Base-by-base conservation (phyloP, 2,113 vertebrate species). In the Leptobrachium ailaonicum region DNA sequence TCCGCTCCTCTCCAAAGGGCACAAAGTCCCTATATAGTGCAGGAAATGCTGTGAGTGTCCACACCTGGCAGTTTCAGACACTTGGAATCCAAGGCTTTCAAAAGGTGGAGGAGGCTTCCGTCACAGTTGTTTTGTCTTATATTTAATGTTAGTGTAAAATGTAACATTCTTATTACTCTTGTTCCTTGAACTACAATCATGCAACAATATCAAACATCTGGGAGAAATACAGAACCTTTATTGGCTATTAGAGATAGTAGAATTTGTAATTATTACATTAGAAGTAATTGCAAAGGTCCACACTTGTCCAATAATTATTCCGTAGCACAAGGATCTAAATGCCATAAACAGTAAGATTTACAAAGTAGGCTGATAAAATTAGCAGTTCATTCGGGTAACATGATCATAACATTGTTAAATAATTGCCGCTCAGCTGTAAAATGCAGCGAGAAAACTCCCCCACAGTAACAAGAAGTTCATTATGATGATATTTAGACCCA, bases 211-310 rank as follows among this genome's bases (percentile, higher is more conserved):
- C n/a, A 71, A 71, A 71, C 70, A 71, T 71, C 70, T 71, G 70
- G 70, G 41, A 72, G 8, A 14, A 72, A 56, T 54, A 72, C 20
- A 72, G 70, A n/a, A 32, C 50, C 13, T 41, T 40, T 45, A 72
- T 72, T 72, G 70, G 70, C 7, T 41, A 71, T 50, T 71, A 14
- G 41, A 53, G 47, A 72, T 41, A 14, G n/a, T 5, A 72, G 47
- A 45, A 72, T 54, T 72, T 32, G 70, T 56, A 53, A 72, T 72
- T 72, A 40, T 72, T 72, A 54, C 47, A 72, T 72, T 72, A 72
- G 20, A 72, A 41, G 70, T 56, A 72, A 72, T 72, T 72, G 50
- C 32, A 54, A 47, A 47, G 50, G 42, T 14, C 70, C 42, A 32
- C 40, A 54, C 9, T 32, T 72, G 70, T 40, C 70, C 70, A 72